Conservation (phyloP, 2,113 vertebrate genomes). For the Monarcha castaneiventris region DNA sequence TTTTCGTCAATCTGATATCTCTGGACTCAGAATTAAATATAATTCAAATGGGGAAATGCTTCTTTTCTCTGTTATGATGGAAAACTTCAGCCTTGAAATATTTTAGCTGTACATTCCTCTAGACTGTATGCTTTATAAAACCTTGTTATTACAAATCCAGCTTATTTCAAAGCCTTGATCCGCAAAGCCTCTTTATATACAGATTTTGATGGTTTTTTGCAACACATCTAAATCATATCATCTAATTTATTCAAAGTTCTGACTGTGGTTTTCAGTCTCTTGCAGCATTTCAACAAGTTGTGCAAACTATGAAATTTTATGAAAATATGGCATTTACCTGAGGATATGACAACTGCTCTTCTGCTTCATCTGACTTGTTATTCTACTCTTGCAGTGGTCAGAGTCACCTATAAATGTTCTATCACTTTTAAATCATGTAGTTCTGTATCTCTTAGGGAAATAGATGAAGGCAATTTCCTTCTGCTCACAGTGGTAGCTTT, state of each 20-base stretch:
- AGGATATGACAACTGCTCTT: neutral
- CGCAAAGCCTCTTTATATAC: constrained; percentile 39
- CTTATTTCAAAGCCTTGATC: constrained; percentile 59
- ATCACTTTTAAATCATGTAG: neutral
- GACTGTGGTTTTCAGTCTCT: neutral
- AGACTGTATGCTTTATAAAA: constrained; percentile 43
- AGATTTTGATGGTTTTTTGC: constrained; percentile 16
- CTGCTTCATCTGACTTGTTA: neutral
- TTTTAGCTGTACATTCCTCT: neutral
- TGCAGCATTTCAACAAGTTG: constrained; percentile 38
- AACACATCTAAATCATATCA: constrained; percentile 22
- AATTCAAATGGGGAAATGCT: neutral
- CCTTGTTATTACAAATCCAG: constrained; percentile 57
- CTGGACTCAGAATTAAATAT: neutral
- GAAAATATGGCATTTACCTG: neutral
- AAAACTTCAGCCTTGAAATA: constrained; percentile 20
- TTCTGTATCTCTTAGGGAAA: neutral
- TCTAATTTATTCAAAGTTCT: constrained; percentile 55
- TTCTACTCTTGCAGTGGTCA: neutral
- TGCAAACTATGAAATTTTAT: neutral
- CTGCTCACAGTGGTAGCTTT: neutral
- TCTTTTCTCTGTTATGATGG: neutral
- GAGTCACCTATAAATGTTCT: neutral
- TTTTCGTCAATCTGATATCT: neutral
- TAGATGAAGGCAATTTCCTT: neutral